Base-by-base conservation (phyloP, 2,113 vertebrate genomes). In the Microcebus jonahi region DNA sequence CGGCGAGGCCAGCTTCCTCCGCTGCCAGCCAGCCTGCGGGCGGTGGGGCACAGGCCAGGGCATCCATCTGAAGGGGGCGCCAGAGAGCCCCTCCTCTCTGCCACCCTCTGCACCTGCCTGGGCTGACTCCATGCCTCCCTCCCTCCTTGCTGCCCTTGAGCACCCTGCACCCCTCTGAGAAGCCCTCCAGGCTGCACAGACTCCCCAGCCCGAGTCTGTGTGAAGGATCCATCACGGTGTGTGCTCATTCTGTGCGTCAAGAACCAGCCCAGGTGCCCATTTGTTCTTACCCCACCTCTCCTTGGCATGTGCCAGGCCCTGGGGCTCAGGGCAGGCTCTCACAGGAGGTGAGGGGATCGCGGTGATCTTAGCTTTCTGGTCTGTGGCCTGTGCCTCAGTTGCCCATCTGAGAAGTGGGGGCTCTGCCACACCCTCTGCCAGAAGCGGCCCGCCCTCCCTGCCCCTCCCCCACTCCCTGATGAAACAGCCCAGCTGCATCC, bases 121-220 rank as follows among this genome's bases (percentile, higher is more conserved):
- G 11, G 31, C 8, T 0, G 0, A 23, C 42, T 36, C 57, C 6
- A 4, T 0, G 25, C 25, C 61, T 5, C 5, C 45, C 31, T 55
- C 8, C 21, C 63, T 45, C 8, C 45, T 87, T 13, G 2, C 14
- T 57, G 57, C 63, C 29, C 48, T 0, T 1, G 59, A 79, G 50
- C 10, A 4, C 13, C 20, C 9, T 10, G 9, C 0, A 2, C 17
- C 13, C 63, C 6, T 34, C 48, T 10, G 53, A 29, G 17, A 55
- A 53, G 63, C 21, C 6, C 31, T 86, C 53, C 39, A 0, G 3
- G 70, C 45, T 20, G 10, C 63, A 77, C 48, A 61, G 82, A 67
- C 45, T 50, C 31, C 50, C 48, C 20, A n/a, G n/a, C 11, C 31
- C 71, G 34, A 18, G 42, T 73, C 45, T 77, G 48, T 42, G 71